Percentiles rank a stretch among this genome's conserved stretches.
Conservation (phyloP, 2,113 vertebrate species). For the Pterocles burchelli region DNA sequence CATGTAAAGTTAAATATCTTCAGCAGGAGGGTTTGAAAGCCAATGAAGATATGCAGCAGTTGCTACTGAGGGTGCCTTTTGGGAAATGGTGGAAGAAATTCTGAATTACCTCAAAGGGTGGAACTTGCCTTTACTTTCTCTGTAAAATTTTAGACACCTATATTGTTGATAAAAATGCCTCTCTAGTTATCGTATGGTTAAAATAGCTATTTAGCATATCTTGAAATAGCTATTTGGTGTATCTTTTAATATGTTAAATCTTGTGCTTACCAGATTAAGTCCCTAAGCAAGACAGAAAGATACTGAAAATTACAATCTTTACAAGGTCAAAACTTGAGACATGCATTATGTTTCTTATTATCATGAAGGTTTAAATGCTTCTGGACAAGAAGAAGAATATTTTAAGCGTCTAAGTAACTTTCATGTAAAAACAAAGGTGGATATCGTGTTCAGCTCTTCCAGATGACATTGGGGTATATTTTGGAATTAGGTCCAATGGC, state of each 20-base stretch:
- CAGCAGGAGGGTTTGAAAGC: not conserved
- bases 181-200: not conserved
- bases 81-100: not conserved
- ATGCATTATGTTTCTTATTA: not conserved
- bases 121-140: not conserved
- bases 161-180: not conserved
- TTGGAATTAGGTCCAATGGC: not conserved
- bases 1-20: not conserved
- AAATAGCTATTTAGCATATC: not conserved
- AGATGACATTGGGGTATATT: not conserved
- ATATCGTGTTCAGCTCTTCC: not conserved
- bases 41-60: not conserved
- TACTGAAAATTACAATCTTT: not conserved
- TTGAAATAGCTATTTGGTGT: not conserved
- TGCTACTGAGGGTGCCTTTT: not conserved
- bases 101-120: not conserved
- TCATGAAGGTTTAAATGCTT: not conserved
- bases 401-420: not conserved
- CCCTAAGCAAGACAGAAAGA: not conserved
- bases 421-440: not conserved
- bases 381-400: not conserved
- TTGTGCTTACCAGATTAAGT: not conserved
- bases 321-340: not conserved
- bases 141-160: not conserved
- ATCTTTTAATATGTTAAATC: too few species aligned